Base-by-base conservation (phyloP, 2,888 invertebrate species). In the Oeneis ivallda region DNA sequence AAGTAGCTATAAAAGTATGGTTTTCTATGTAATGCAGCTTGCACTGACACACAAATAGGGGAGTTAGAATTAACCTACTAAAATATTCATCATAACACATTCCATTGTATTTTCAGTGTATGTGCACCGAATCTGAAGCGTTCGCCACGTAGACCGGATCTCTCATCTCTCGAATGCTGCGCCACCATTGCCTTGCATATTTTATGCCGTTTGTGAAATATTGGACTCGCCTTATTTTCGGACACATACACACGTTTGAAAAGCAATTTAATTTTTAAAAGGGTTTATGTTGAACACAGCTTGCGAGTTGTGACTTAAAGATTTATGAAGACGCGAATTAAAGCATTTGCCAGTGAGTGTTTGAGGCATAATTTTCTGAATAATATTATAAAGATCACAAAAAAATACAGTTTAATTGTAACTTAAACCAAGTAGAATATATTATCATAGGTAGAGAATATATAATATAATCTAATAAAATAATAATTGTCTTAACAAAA, bases 181-280 rank as follows among this genome's bases (percentile, higher is more conserved):
- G 63, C 66, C 45, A 64, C 41, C 41, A 10, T 63, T 49, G 52
- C 54, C 52, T 49, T 64, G 56, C 43, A 64, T 64, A 57, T 64
- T 67, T 64, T 43, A 64, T 62, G 8, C n/a, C 47, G n/a, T 34
- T 56, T 10, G 39, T 56, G n/a, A 32, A 56, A 57, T 57, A 45
- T 64, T 45, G 59, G 45, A 9, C 43, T 17, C 39, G 26, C 56
- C 43, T 32, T 45, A 32, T 57, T 57, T 57, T 58, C 41, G 26
- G 15, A 19, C 32, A 17, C 32, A 19, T 19, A 13, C 13, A 19
- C 26, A 43, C 26, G 13, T 17, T n/a, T 7, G 32, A 43, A 39
- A 45, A 26, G 11, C 11, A 26, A 58, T 34, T 45, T 45, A 32
- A 9, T 34, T 58, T 45, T 34, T 32, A 56, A 58, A 32, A 11